phyloP scores from a whole-genome alignment of 2,888 invertebrate species.

The Plusia festucae region DNA sequence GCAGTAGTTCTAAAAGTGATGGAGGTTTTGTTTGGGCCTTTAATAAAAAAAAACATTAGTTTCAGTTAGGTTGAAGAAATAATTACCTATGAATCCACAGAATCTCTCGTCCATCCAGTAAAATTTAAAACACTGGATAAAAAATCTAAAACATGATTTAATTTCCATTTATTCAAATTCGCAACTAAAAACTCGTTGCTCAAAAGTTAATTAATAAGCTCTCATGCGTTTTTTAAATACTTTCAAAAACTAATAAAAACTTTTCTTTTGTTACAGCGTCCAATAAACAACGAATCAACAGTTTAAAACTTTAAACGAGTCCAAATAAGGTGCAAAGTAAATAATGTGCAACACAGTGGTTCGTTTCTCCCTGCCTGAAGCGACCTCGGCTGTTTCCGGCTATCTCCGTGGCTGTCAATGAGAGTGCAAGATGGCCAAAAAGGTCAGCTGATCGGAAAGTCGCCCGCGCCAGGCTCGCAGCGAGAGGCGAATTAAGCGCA shows the following conservation, averaged over 20 bases:
- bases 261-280: slow-evolving; percentile 58
- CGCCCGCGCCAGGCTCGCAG: slow-evolving; percentile 80
- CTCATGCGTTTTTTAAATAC: not conserved
- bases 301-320: slow-evolving; percentile 23
- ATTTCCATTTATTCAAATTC: not conserved
- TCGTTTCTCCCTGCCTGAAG: slow-evolving; percentile 44
- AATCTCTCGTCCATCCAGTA: not conserved
- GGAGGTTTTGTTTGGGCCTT: too few relatives aligned
- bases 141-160: too few relatives aligned
- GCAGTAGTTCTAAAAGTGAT: too few relatives aligned
- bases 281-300: slow-evolving; percentile 51
- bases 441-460: slow-evolving; percentile 86
- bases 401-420: slow-evolving; percentile 75
- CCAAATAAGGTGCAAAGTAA: slow-evolving; percentile 33
- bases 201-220: not conserved
- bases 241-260: slow-evolving; percentile 12
- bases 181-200: not conserved
- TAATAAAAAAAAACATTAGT: too few relatives aligned
- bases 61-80: not conserved
- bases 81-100: not conserved
- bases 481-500: slow-evolving; percentile 83
- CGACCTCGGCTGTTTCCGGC: slow-evolving; percentile 57
- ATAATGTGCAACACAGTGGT: slow-evolving; percentile 65
- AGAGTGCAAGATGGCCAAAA: slow-evolving; percentile 82
- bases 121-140: not conserved